Percentiles rank a stretch among this genome's conserved stretches.
These are phyloP conservation scores for Tetranychus cinnabarinus DNA, from an alignment of 1,140 invertebrate species.

Conservation along the genomic window DNA sequence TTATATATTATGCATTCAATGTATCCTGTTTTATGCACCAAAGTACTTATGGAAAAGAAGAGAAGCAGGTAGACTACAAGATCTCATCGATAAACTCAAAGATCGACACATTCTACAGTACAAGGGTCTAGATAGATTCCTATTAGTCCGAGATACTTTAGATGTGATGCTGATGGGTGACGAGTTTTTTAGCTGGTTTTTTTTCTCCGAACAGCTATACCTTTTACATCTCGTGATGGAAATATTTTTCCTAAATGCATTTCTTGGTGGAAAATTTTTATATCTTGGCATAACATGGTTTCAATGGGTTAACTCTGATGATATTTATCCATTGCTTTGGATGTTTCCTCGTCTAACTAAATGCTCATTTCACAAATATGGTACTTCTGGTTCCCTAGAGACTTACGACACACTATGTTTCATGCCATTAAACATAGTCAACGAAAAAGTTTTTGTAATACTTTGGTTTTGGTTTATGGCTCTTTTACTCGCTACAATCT, in stretches of 20 bases:
- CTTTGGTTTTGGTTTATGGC: slow-evolving; percentile 58
- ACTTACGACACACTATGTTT: slow-evolving; percentile 32
- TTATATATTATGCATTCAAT: background rate
- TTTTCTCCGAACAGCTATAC: slow-evolving; percentile 22
- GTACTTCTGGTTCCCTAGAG: background rate
- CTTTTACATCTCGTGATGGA: slow-evolving; percentile 18
- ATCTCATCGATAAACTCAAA: slow-evolving; percentile 25
- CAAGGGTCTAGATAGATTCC: background rate
- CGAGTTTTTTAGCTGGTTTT: slow-evolving; percentile 50
- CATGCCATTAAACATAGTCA: slow-evolving; percentile 56
- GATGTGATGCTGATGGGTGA: background rate
- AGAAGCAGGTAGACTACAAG: slow-evolving; percentile 19
- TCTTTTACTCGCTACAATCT: slow-evolving; percentile 12
- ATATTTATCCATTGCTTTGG: slow-evolving; percentile 28
- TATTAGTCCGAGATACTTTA: background rate
- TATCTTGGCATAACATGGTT: too few species aligned
- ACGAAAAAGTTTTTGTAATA: slow-evolving; percentile 86
- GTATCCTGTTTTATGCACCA: slow-evolving; percentile 77
- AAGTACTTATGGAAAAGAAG: slow-evolving; percentile 70
- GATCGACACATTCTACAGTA: slow-evolving; percentile 12
- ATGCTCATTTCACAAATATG: slow-evolving; percentile 34
- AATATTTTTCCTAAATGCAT: slow-evolving; percentile 19
- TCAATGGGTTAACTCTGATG: background rate
- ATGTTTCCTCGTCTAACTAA: slow-evolving; percentile 69
- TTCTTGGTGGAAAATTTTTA: slow-evolving; percentile 12